Base-by-base conservation (phyloP, 1,140 invertebrate genomes). In the Plectrocnemia conspersa region DNA sequence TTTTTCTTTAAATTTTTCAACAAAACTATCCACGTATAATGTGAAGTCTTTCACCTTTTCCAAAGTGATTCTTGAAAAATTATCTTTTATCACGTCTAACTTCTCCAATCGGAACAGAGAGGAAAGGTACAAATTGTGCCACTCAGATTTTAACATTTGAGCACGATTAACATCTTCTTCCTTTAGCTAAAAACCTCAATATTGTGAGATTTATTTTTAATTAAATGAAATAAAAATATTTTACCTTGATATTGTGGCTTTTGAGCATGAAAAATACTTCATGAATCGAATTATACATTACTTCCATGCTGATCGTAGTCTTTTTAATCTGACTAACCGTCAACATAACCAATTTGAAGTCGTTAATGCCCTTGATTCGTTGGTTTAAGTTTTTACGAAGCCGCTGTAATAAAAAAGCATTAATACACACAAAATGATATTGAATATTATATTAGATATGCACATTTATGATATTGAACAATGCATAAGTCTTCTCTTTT, bases 301-400 rank as follows among this genome's bases (percentile, higher is more conserved):
- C 79, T 68, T 89, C 89, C 2, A 86, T 80, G 49, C 84, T 82
- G 21, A 91, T 74, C 2, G 85, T 85, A 62, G 82, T 79, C 25
- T 80, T 77, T 62, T 86, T 84, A 32, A 93, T 81, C 25, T 81
- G 79, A 3, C 82, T 75, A 45, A 95, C 91, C 0, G 86, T 85
- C 62, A 83, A 81, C 79, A 94, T 84, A 1, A 94, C 84, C 63
- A 80, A 74, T 72, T 91, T 94, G 61, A 94, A 88, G 54, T 88
- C 81, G 48, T 90, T 85, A 9, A 93, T 69, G 13, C 83, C 82
- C 57, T 80, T 84, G 9, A 89, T 85, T 24, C 82, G 81, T 62
- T 82, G 76, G 59, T 86, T 82, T 13, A 89, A 73, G 53, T 84
- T 80, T 46, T 63, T 72, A 23, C 76, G 72, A 4, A 82, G 77